phyloP scores from a whole-genome alignment of 2,113 vertebrate genomes.

The Vulpes lagopus region DNA sequence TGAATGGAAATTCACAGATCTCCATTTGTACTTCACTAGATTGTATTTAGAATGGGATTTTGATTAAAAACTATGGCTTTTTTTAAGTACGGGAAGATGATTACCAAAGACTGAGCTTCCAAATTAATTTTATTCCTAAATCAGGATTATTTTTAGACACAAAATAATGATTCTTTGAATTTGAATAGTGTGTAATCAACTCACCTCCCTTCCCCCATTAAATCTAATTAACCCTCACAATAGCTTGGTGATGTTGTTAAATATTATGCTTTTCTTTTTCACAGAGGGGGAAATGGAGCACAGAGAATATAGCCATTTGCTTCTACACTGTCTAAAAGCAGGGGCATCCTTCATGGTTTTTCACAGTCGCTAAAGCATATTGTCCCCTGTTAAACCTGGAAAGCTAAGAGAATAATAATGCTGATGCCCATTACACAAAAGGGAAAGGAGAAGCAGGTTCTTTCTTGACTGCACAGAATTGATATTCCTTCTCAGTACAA shows the following conservation, averaged over 20 bases:
- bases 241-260: slow-evolving; percentile 72
- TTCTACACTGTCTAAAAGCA: not conserved
- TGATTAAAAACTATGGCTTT: slow-evolving; percentile 65
- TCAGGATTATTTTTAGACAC: slow-evolving; percentile 72
- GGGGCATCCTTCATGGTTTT: not conserved
- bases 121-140: slow-evolving; percentile 76
- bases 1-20: slow-evolving; percentile 38
- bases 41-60: slow-evolving; percentile 59
- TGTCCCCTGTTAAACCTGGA: not conserved
- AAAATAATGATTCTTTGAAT: slow-evolving; percentile 74
- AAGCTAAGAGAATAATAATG: not conserved
- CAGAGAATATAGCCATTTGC: slow-evolving; percentile 22
- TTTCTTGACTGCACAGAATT: not conserved
- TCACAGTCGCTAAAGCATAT: not conserved
- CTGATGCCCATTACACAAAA: not conserved
- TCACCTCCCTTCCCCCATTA: slow-evolving; percentile 59
- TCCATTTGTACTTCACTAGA: slow-evolving; percentile 14
- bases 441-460: not conserved
- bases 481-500: not conserved
- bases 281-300: slow-evolving; percentile 9
- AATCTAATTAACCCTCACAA: slow-evolving; percentile 80
- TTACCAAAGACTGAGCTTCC: slow-evolving; percentile 67
- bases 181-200: slow-evolving; percentile 70
- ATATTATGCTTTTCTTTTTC: slow-evolving; percentile 67
- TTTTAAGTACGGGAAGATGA: slow-evolving; percentile 55